phyloP scores from a whole-genome alignment of 2,888 invertebrate species.

The Napeogenes inachia region DNA sequence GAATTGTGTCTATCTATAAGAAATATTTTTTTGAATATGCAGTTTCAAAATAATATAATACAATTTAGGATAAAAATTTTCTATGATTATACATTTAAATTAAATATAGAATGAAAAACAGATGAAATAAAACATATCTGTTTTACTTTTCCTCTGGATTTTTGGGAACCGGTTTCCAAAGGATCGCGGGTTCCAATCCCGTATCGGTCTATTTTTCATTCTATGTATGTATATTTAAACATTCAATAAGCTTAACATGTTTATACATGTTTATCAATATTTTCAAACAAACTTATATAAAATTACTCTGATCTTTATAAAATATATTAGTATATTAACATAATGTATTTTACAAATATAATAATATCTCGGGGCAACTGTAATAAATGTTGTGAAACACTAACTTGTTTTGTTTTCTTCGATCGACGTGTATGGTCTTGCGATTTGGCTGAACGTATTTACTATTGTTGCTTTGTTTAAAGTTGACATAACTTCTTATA shows the following conservation, averaged over 20 bases:
- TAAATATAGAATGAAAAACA: no score
- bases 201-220: no score
- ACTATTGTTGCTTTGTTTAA: conserved; percentile 29
- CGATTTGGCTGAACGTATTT: conserved; percentile 42
- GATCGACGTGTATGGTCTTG: conserved; percentile 63
- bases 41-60: no score
- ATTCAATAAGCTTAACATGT: no score
- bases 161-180: no score
- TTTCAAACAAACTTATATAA: not conserved
- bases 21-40: not conserved
- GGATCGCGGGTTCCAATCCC: no score
- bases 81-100: no score
- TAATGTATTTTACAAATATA: conserved; percentile 13
- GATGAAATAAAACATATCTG: no score
- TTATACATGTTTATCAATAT: not conserved
- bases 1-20: no score
- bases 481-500: conserved; percentile 25
- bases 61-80: no score
- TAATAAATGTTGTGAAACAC: conserved; percentile 65
- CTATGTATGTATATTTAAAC: no score
- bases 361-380: conserved; percentile 41
- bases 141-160: no score
- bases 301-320: not conserved
- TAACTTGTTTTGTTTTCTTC: conserved; percentile 52
- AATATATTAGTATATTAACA: not conserved